Evolutionary conservation across 1,140 invertebrate genomes (phyloP), one percentile per base, ranked within the genome.

Genomic region (Drosophila equinoxialis): DNA sequence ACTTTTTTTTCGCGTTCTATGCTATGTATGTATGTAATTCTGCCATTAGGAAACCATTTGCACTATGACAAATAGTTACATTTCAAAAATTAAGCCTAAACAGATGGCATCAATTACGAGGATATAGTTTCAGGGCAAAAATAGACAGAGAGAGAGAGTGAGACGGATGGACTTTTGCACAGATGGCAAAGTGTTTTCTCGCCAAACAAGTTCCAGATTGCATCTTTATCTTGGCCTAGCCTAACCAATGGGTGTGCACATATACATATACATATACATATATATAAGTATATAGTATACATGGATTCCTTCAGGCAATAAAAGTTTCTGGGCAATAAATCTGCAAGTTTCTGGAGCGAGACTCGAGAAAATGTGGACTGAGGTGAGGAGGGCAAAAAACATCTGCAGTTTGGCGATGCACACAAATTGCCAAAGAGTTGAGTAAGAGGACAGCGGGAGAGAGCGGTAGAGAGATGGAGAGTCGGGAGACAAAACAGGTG

Each of bases 321-420:
- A 87, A 87, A 87, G 83, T 87, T 87, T 87, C 80, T 87, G 79
- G 59, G 79, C 84, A 87, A 87, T 87, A 87, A 87, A 87, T 87
- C 83, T 87, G 80, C 83, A 87, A 87, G 83, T 87, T 87, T 89
- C 79, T 83, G 74, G 84, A 87, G 76, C 83, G 73, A 82, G 82
- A 86, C 79, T 45, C 68, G 63, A 77, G 65, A 70, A 51, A 61
- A 35, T 51, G 45, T 51, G 45, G 10, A 51, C 45, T 51, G 8
- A 11, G 45, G 45, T 51, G 17, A 23, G 17, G 45, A 5, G 45
- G 42, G 58, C 51, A 51, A 51, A 51, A 51, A 85, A 74, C 83
- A 87, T 83, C 83, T 87, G 83, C 78, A 81, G 78, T 81, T 59
- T 68, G 74, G 74, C 81, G 65, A 77, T 73, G 69, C 68, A 66